Evolutionary conservation across 2,888 invertebrate species (phyloP), one percentile per base, ranked within the genome.

Genomic region (Abscondita cerata): DNA sequence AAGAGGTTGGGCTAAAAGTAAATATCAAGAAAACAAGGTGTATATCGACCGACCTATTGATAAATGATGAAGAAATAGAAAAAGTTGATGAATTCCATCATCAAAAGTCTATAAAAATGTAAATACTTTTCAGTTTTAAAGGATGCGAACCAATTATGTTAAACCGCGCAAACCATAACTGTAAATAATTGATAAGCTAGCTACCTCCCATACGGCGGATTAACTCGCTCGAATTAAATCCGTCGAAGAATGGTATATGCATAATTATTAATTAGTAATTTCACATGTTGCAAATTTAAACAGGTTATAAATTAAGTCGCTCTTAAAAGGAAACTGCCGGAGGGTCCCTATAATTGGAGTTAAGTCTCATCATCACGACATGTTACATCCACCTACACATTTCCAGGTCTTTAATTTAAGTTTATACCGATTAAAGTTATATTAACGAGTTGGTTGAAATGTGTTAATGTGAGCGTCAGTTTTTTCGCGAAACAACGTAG

Each of bases 301-400:
- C 44, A 11, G 48, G 48, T 47, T 33, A 55, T 55, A 55, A 55
- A 55, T 55, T 47, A 47, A 55, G 47, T 33, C 55, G 15, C 33
- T 9, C 55, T 47, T 47, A 46, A 55, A 55, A 54, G 48, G 55
- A 55, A 54, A 54, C 33, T 47, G 47, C 55, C 54, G 12, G 55
- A 34, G 33, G 46, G 46, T 31, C 31, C 46, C 44, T 44, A 44
- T 44, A 44, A 52, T 15, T 55, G 55, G 13, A 36, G 48, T 38
- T 15, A 47, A 55, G 48, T 13, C 19, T 55, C 55, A 47, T 47
- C 38, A 38, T 47, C 38, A 38, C 48, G 36, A 55, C 47, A 52
- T 47, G 47, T 47, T 47, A 54, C 46, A 54, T 15, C 44, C 55
- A 36, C 55, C 55, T 36, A 55, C 48, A 19, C 19, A 18, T 11